phyloP scores from a whole-genome alignment of 2,888 invertebrate genomes.

The Meteorus colon region DNA sequence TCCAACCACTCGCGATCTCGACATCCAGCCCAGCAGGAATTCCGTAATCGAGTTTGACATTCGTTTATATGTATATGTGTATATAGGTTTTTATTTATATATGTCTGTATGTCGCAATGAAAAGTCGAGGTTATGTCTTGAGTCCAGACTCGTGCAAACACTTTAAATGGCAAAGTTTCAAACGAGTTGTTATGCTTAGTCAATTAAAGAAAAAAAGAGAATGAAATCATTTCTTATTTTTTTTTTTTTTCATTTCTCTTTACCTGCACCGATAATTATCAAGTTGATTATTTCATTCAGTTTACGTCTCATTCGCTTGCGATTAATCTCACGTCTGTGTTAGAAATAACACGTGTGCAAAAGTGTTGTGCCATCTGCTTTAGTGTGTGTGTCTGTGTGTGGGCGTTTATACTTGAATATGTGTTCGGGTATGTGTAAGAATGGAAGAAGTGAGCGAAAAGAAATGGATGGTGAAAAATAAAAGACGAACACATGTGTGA shows the following conservation, averaged over 20 bases:
- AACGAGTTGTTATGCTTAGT: neutral
- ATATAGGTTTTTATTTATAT: conserved; percentile 4
- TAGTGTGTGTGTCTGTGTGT: neutral
- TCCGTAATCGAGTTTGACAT: conserved; percentile 42
- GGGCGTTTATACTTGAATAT: neutral
- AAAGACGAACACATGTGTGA: conserved; percentile 43
- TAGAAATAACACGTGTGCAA: conserved; percentile 26
- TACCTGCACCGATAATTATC: conserved; percentile 4
- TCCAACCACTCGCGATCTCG: conserved; percentile 39
- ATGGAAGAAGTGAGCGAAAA: neutral
- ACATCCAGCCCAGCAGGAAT: conserved; percentile 41
- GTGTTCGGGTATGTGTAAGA: neutral
- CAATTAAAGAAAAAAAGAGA: conserved; percentile 20
- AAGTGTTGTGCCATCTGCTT: conserved; percentile 37
- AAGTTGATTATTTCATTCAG: neutral
- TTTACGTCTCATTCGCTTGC: neutral
- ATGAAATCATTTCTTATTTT: conserved; percentile 15
- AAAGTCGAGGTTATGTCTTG: conserved; percentile 39
- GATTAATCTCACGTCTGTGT: conserved; percentile 31
- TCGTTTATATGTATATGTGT: conserved; percentile 19
- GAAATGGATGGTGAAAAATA: neutral
- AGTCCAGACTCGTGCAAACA: conserved; percentile 31
- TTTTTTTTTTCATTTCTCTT: neutral
- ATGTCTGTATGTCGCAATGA: conserved; percentile 29
- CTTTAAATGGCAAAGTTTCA: conserved; percentile 38